A percentile compares a stretch with the other conserved stretches of the same genome.
phyloP scores from a whole-genome alignment of 2,113 vertebrate species.

The Nansenia antarctica region DNA sequence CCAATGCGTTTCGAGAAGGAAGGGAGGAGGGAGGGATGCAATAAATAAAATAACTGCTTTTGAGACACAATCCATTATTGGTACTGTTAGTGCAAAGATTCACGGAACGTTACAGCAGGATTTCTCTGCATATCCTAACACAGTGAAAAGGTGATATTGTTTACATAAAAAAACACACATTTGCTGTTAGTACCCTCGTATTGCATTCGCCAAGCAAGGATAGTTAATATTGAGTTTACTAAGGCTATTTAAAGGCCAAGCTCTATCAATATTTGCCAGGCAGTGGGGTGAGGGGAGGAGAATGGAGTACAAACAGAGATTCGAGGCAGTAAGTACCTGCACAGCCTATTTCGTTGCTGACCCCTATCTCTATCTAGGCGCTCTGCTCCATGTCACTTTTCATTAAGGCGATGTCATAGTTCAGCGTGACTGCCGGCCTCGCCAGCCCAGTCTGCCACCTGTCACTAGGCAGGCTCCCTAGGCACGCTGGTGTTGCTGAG shows the following conservation, averaged over 20 bases:
- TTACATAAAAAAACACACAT: no score
- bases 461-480: background rate
- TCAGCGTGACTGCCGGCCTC: background rate
- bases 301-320: background rate
- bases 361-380: background rate
- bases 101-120: no score
- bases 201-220: no score
- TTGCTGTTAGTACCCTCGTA: no score
- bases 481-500: background rate
- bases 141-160: no score
- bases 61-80: no score
- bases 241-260: background rate
- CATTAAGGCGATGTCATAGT: constrained; percentile 17
- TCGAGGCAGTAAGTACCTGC: background rate
- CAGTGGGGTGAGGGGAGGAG: background rate
- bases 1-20: no score
- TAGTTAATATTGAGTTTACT: no score
- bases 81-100: no score
- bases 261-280: background rate
- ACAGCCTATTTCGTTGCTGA: background rate
- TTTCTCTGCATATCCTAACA: no score
- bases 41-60: no score
- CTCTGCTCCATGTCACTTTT: constrained; percentile 12
- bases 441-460: background rate
- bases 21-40: no score